A percentile compares a stretch with the other conserved stretches of the same genome.
Conservation (phyloP, 2,797 vertebrate genomes). For the Arctocebus calabarensis region DNA sequence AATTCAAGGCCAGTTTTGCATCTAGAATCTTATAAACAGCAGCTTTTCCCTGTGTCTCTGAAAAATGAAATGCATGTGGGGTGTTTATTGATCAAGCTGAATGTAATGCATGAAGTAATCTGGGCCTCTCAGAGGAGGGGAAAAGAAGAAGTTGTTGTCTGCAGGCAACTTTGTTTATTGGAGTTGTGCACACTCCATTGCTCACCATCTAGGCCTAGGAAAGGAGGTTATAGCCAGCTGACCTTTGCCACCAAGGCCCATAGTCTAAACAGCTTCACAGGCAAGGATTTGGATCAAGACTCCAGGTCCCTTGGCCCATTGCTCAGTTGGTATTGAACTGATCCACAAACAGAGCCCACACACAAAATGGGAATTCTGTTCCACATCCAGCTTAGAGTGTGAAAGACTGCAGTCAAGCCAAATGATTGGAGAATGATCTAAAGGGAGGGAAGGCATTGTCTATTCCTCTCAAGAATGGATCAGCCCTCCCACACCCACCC, state of each 20-base stretch:
- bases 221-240: conserved; percentile 21
- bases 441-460: background rate
- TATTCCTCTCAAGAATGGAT: background rate
- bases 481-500: background rate
- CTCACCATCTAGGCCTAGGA: background rate
- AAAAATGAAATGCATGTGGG: background rate
- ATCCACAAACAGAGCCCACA: background rate
- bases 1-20: background rate
- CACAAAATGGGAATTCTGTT: background rate
- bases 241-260: background rate
- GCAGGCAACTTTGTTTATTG: background rate
- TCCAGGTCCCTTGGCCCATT: background rate
- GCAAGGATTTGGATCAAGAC: background rate
- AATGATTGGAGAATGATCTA: background rate
- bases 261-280: conserved; percentile 24
- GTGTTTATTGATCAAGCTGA: background rate
- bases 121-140: background rate
- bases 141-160: background rate
- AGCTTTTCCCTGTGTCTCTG: conserved; percentile 14
- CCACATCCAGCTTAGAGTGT: background rate
- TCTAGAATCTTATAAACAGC: background rate
- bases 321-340: background rate
- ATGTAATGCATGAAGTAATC: background rate
- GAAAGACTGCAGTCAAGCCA: background rate
- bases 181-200: background rate